Conservation (phyloP, 2,797 vertebrate species). For the Enteromius unitaeniatus region DNA sequence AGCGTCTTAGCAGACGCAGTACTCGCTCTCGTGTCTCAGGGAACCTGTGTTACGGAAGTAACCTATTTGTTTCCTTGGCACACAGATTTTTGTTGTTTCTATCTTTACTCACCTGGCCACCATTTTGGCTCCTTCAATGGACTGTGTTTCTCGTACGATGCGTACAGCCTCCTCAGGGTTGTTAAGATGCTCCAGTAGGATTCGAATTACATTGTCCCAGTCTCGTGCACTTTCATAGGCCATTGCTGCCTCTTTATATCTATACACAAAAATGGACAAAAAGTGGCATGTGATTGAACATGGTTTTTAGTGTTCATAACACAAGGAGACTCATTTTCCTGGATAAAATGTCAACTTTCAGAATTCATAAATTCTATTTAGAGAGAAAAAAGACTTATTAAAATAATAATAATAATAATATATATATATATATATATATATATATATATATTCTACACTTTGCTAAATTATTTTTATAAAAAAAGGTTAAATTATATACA, state of each 20-base stretch:
- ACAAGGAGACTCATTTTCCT: neutral
- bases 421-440: too few species aligned
- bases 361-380: neutral
- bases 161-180: slow-evolving; percentile 93
- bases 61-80: neutral
- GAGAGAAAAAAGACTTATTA: neutral
- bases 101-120: slow-evolving; percentile 87
- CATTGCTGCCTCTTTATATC: slow-evolving; percentile 89
- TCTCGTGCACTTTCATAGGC: slow-evolving; percentile 95
- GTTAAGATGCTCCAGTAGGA: slow-evolving; percentile 93
- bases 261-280: slow-evolving; percentile 59
- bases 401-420: too few species aligned
- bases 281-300: neutral
- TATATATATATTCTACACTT: too few species aligned
- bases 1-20: too few species aligned
- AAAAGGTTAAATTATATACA: neutral
- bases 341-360: neutral
- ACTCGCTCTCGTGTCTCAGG: too few species aligned
- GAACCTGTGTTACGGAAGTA: too few species aligned
- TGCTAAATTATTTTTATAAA: neutral
- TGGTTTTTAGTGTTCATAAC: slow-evolving; percentile 5
- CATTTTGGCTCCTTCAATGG: slow-evolving; percentile 97
- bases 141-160: slow-evolving; percentile 92
- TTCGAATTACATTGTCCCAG: slow-evolving; percentile 92
- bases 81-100: neutral